A percentile compares a stretch with the other conserved stretches of the same genome.
phyloP scores from a whole-genome alignment of 2,797 vertebrate genomes.

The Gallinago stenura region DNA sequence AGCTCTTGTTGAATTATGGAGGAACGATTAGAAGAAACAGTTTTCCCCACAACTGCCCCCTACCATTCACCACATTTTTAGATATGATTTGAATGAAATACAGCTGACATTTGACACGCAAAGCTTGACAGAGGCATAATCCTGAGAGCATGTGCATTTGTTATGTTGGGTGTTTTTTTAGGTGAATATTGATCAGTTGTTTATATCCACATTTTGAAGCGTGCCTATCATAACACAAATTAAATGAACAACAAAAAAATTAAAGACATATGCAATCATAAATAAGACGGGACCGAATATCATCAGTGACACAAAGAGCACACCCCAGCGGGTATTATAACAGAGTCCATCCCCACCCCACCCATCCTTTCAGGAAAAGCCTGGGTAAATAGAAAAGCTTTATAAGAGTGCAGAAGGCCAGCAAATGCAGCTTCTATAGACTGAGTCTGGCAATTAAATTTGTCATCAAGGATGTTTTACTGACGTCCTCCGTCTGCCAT shows the following conservation, averaged over 20 bases:
- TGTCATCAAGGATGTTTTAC: not conserved
- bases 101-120: not conserved
- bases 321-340: not conserved
- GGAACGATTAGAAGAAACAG: not conserved
- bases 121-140: not conserved
- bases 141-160: not conserved
- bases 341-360: not conserved
- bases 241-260: not conserved
- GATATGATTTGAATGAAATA: not conserved
- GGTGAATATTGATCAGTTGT: not conserved
- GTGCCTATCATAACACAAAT: not conserved
- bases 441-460: not conserved
- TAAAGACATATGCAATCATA: not conserved
- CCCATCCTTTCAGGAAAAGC: conserved; percentile 49
- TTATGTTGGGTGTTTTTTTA: not conserved
- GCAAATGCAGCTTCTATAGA: not conserved
- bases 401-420: not conserved
- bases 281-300: not conserved
- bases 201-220: not conserved
- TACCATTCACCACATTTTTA: not conserved
- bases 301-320: not conserved
- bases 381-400: conserved; percentile 24
- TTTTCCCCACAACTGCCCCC: not conserved
- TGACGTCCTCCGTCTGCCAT: not conserved
- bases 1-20: not conserved